phyloP scores from a whole-genome alignment of 2,888 invertebrate genomes.

The Agriotes lineatus region DNA sequence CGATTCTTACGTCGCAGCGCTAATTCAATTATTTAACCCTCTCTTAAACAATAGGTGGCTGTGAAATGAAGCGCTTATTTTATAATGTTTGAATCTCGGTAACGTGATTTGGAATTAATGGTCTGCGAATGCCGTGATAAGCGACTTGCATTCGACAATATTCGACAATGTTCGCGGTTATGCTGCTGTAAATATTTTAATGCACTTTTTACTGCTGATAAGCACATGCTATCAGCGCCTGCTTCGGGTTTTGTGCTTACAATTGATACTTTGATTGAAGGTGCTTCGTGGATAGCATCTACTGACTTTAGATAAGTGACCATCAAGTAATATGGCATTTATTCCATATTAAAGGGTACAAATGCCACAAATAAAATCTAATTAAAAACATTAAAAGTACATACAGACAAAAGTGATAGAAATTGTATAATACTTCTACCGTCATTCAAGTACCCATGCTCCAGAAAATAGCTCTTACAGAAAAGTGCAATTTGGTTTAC shows the following conservation, averaged over 20 bases:
- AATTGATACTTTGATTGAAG: not conserved
- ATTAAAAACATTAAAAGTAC: too few relatives aligned
- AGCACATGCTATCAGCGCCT: slow-evolving; percentile 13
- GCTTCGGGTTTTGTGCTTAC: too few relatives aligned
- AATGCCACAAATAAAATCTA: too few relatives aligned
- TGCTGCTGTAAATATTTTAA: slow-evolving; percentile 60
- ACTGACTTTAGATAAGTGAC: too few relatives aligned
- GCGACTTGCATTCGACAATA: slow-evolving; percentile 56
- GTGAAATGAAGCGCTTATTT: slow-evolving; percentile 68
- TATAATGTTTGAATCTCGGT: slow-evolving; percentile 67
- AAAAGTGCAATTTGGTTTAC: too few relatives aligned
- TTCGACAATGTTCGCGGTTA: slow-evolving; percentile 50
- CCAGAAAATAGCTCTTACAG: too few relatives aligned
- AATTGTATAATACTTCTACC: too few relatives aligned
- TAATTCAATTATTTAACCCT: slow-evolving; percentile 69
- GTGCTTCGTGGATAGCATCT: too few relatives aligned
- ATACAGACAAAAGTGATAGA: too few relatives aligned
- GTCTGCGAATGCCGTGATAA: slow-evolving; percentile 67
- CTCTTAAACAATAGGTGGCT: slow-evolving; percentile 68
- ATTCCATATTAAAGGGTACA: too few relatives aligned
- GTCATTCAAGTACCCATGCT: too few relatives aligned
- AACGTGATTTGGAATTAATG: slow-evolving; percentile 68
- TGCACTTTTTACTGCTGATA: slow-evolving; percentile 45
- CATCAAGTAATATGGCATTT: too few relatives aligned
- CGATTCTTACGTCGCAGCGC: slow-evolving; percentile 43